Percentiles rank a stretch among this genome's conserved stretches.
phyloP scores from a whole-genome alignment of 2,113 vertebrate species.

The Piprites chloris region DNA sequence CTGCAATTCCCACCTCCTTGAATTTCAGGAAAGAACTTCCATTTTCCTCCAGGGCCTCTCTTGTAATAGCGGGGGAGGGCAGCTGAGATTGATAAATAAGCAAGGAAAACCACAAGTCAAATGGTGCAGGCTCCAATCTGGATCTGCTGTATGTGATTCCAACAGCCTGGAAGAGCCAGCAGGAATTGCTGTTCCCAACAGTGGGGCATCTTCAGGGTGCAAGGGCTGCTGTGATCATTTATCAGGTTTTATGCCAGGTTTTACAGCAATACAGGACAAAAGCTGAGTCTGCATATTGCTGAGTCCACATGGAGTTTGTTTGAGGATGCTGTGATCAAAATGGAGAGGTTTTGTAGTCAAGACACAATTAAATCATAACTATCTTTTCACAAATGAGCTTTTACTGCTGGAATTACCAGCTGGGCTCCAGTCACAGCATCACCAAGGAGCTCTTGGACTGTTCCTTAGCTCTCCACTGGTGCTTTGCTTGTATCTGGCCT shows the following conservation, averaged over 20 bases:
- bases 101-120: neutral
- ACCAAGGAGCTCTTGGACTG: neutral
- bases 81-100: neutral
- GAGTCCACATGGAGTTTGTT: neutral
- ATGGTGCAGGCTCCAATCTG: neutral
- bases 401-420: neutral
- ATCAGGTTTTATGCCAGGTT: neutral
- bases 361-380: neutral
- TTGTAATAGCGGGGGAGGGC: neutral
- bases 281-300: neutral
- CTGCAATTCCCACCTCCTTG: neutral
- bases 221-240: neutral
- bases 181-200: neutral
- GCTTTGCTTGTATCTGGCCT: neutral
- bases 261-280: neutral
- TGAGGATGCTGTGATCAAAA: neutral
- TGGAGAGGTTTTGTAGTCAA: neutral
- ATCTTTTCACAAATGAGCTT: neutral
- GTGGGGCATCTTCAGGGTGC: neutral
- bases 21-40: neutral
- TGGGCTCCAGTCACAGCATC: neutral
- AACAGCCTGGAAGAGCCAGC: neutral
- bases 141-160: neutral
- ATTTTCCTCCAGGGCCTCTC: neutral
- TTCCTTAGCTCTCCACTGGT: neutral